A percentile compares a stretch with the other conserved stretches of the same genome.
Evolutionary conservation across 2,888 invertebrate genomes (phyloP).

Genomic region (Eumerus sabulonum): DNA sequence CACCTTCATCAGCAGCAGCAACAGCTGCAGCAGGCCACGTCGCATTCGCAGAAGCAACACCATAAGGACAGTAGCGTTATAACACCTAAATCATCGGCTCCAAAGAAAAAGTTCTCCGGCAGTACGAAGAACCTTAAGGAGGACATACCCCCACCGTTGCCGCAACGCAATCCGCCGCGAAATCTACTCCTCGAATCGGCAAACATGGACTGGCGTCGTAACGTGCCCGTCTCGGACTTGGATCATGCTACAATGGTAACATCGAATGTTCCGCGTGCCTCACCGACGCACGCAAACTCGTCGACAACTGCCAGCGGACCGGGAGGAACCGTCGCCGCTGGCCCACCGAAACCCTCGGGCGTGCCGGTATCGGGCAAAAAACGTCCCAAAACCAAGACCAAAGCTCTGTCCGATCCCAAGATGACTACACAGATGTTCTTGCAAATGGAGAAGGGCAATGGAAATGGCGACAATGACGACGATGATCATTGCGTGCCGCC

Average conservation of each 20-base stretch:
- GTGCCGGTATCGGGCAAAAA: conserved; percentile 67
- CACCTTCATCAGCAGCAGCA: conserved; percentile 70
- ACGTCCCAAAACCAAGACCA: conserved; percentile 77
- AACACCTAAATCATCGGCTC: conserved; percentile 72
- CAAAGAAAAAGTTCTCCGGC: conserved; percentile 76
- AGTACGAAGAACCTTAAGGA: conserved; percentile 75
- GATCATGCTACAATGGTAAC: conserved; percentile 73
- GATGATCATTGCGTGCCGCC: conserved; percentile 80
- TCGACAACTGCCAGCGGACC: conserved; percentile 8
- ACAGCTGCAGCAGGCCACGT: conserved; percentile 71
- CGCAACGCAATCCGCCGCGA: conserved; percentile 80
- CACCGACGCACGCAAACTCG: conserved; percentile 60
- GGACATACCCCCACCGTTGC: conserved; percentile 80
- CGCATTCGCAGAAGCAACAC: conserved; percentile 70
- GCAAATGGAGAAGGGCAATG: conserved; percentile 76
- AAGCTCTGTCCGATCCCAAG: conserved; percentile 79
- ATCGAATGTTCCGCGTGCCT: conserved; percentile 62
- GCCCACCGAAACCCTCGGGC: conserved; percentile 34
- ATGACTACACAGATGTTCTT: conserved; percentile 79
- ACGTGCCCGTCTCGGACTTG: conserved; percentile 76
- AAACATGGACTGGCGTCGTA: conserved; percentile 69
- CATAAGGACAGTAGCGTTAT: conserved; percentile 70
- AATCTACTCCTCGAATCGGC: conserved; percentile 73
- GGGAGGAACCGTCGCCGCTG: background rate
- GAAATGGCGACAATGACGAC: conserved; percentile 75